Percentiles rank a stretch among this genome's conserved stretches.
Evolutionary conservation across 92 coral and sea anemone species (phyloP).

Genomic region (Montipora capitata): DNA sequence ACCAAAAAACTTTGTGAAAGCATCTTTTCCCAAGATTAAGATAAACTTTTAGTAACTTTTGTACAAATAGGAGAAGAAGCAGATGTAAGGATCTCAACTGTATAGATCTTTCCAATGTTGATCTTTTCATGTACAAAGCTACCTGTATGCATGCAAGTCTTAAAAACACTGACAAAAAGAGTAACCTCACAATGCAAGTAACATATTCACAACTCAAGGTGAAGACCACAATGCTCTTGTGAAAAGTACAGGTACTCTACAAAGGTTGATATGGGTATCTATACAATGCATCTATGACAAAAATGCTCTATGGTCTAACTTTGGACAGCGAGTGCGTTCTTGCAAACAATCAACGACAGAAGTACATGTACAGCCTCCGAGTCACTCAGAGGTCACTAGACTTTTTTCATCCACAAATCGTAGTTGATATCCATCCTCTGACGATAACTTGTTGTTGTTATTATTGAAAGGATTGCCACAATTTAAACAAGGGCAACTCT

Average conservation of each 20-base stretch:
- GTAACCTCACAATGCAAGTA: no score
- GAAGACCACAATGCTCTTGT: not conserved
- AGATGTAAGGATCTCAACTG: no score
- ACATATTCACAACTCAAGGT: not conserved
- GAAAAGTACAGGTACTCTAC: not conserved
- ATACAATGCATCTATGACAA: not conserved
- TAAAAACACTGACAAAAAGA: not conserved
- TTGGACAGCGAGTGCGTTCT: not conserved
- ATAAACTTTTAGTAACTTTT: not conserved
- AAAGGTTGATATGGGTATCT: not conserved
- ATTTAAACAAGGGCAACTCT: slow-evolving; percentile 75
- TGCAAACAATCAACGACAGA: not conserved
- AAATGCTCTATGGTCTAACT: not conserved
- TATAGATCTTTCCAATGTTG: not conserved
- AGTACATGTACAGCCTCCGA: not conserved
- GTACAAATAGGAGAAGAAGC: no score
- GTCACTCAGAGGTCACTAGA: not conserved
- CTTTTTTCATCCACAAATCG: slow-evolving; percentile 9
- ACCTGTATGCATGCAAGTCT: not conserved
- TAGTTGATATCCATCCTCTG: slow-evolving; percentile 15
- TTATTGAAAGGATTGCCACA: slow-evolving; percentile 91
- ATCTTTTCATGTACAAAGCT: not conserved
- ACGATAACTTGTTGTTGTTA: slow-evolving; percentile 66
- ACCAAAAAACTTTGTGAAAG: no score
- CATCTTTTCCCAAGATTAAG: no score